Percentiles rank a stretch among this genome's conserved stretches.
phyloP scores from a whole-genome alignment of 2,113 vertebrate genomes.

The Macaca mulatta region DNA sequence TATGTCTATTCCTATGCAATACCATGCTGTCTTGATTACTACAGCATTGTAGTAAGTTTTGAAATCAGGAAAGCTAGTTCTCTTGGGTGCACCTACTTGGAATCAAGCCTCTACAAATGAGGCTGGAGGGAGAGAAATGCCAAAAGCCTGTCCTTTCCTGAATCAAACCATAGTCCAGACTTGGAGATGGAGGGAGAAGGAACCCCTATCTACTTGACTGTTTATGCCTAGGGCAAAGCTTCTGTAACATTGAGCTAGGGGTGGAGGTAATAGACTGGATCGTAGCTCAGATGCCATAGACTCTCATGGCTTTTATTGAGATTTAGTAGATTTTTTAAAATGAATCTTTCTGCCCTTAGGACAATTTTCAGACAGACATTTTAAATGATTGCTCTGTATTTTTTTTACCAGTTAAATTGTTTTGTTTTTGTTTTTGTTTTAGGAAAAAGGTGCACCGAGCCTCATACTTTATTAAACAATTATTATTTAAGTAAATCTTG shows the following conservation, averaged over 20 bases:
- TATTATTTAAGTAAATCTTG: background rate
- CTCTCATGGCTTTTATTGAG: background rate
- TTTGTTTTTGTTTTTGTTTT: background rate
- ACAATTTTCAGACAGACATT: background rate
- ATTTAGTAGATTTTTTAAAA: background rate
- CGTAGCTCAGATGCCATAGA: background rate
- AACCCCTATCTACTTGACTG: background rate
- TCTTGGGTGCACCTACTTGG: background rate
- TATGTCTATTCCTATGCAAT: background rate
- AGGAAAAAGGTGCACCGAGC: background rate
- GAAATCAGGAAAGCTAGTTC: background rate
- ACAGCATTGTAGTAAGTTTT: background rate
- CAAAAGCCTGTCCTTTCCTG: background rate
- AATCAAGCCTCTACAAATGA: background rate
- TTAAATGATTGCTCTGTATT: background rate
- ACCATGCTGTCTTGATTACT: background rate
- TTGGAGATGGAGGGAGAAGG: background rate
- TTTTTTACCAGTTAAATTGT: background rate
- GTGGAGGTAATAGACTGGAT: background rate
- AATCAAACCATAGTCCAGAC: background rate
- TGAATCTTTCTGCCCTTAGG: background rate
- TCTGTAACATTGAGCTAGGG: background rate
- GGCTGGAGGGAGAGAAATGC: background rate
- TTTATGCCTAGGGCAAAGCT: background rate
- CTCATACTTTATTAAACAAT: background rate